Percentiles rank a stretch among this genome's conserved stretches.
Conservation (phyloP, 1,140 invertebrate genomes). For the Papilio polytes region DNA sequence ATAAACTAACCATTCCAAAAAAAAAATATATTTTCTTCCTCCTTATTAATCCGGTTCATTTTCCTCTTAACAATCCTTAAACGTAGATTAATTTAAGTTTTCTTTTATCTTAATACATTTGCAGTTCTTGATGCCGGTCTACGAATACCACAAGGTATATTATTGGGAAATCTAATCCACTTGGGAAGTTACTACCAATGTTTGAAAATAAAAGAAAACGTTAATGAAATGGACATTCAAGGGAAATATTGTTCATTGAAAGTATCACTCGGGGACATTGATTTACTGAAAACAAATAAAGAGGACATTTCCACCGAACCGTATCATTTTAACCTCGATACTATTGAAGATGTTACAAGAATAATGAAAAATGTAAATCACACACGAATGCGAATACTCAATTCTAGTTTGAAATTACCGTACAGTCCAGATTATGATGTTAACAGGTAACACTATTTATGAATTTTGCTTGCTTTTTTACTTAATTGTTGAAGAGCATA, state of each 20-base stretch:
- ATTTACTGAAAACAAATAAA: conserved; percentile 20
- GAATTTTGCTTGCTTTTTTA: no score
- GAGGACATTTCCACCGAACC: background rate
- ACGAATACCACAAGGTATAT: conserved; percentile 51
- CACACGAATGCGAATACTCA: background rate
- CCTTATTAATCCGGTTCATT: no score
- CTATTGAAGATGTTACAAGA: background rate
- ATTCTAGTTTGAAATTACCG: background rate
- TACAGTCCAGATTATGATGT: conserved; percentile 8
- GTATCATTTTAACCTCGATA: conserved; percentile 28
- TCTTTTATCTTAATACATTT: conserved; percentile 20
- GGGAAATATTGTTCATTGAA: conserved; percentile 58
- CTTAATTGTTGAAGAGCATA: no score
- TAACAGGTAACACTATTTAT: background rate
- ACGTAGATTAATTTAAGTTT: background rate
- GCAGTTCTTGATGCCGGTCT: conserved; percentile 54
- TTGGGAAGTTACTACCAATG: conserved; percentile 57
- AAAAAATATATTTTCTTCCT: no score
- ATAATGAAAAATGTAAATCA: conserved; percentile 12
- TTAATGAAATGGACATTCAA: conserved; percentile 45
- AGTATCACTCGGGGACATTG: conserved; percentile 47
- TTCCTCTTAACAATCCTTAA: background rate
- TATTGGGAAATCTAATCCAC: conserved; percentile 48
- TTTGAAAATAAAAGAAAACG: conserved; percentile 45
- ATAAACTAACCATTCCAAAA: no score